phyloP scores from a whole-genome alignment of 2,797 vertebrate species.

The Poeciliopsis gracilis region DNA sequence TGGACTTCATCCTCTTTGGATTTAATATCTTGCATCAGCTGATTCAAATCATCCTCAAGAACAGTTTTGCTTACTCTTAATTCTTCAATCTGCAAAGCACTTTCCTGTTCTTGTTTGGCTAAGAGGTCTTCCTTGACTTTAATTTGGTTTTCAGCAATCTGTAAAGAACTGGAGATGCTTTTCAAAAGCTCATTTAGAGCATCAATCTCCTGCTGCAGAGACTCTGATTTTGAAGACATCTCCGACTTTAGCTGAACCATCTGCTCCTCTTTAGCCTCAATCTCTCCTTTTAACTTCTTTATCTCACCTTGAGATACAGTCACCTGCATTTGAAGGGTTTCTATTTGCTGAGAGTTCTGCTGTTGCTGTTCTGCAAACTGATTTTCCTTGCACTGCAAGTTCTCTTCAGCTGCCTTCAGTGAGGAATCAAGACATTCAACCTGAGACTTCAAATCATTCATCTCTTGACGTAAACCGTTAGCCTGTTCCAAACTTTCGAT shows the following conservation, averaged over 20 bases:
- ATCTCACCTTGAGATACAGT: constrained; percentile 43
- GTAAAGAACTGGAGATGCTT: constrained; percentile 29
- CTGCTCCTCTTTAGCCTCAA: constrained; percentile 48
- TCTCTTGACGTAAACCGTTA: constrained; percentile 67
- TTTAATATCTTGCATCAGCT: constrained; percentile 33
- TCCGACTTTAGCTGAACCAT: constrained; percentile 36
- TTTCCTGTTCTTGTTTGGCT: constrained; percentile 43
- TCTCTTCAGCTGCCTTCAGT: constrained; percentile 44
- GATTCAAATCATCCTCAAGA: constrained; percentile 34
- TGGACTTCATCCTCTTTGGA: constrained; percentile 34
- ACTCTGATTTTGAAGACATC: constrained; percentile 14
- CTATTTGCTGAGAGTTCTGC: constrained; percentile 25
- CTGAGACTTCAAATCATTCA: constrained; percentile 64
- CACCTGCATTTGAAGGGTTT: constrained; percentile 35
- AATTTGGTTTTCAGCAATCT: constrained; percentile 41
- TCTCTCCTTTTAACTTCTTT: constrained; percentile 37
- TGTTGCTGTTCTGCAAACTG: constrained; percentile 38
- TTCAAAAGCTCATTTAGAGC: constrained; percentile 26
- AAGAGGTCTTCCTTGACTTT: constrained; percentile 44
- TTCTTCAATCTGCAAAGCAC: constrained; percentile 20
- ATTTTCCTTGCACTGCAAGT: constrained; percentile 46
- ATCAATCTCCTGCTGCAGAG: constrained; percentile 37
- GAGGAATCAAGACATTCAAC: constrained; percentile 42
- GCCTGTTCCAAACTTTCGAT: constrained; percentile 48
- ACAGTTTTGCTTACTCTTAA: constrained; percentile 3